Evolutionary conservation across 2,113 vertebrate genomes (phyloP).

Genomic region (Drymodes brunneopygia): DNA sequence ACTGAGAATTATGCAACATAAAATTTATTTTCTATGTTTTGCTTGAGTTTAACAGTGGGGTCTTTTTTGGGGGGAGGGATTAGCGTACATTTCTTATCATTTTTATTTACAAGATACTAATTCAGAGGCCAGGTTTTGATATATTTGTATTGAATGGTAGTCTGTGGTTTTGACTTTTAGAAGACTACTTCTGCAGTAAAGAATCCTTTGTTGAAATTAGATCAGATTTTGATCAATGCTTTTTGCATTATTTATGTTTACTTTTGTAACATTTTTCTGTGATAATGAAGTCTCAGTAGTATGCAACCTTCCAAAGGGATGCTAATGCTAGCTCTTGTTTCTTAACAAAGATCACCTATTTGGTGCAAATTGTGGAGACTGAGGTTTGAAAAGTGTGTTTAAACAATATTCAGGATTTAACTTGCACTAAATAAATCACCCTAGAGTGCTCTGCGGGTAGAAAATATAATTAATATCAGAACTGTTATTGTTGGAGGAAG

Average conservation of each 20-base stretch:
- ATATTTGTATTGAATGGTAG: neutral
- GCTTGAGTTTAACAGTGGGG: neutral
- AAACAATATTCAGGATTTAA: neutral
- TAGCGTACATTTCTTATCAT: neutral
- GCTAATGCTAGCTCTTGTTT: neutral
- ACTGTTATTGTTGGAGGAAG: neutral
- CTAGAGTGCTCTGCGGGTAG: neutral
- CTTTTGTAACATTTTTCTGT: neutral
- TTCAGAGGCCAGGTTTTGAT: neutral
- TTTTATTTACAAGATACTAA: neutral
- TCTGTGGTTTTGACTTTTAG: neutral
- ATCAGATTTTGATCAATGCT: neutral
- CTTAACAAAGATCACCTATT: neutral
- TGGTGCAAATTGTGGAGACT: neutral
- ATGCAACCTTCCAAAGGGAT: neutral
- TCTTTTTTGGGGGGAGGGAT: rapidly evolving
- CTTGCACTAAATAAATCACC: neutral
- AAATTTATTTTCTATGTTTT: neutral
- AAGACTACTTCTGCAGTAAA: neutral
- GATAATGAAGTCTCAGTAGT: neutral
- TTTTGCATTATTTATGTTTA: neutral
- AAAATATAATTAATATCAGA: neutral
- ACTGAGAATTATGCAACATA: neutral
- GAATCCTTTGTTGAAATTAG: neutral
- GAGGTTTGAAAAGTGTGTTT: neutral